Percentiles rank a stretch among this genome's conserved stretches.
Conservation (phyloP, 2,797 vertebrate genomes). For the Oreonectes daqikongensis region DNA sequence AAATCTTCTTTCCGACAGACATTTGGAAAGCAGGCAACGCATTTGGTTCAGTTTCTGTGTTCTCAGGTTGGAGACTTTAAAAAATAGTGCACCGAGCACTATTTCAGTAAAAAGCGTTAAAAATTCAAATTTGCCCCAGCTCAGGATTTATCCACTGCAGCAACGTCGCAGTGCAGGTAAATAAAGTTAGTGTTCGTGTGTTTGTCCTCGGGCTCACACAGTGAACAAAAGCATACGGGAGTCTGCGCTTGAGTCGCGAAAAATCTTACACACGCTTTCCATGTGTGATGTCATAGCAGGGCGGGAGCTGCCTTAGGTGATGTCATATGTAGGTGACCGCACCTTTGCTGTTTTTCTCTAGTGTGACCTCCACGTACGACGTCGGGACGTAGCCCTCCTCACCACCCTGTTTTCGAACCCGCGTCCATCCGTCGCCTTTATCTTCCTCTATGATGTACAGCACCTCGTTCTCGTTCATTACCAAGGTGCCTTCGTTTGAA, state of each 20-base stretch:
- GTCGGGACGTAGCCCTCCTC: conserved; percentile 98
- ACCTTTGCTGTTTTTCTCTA: conserved; percentile 99
- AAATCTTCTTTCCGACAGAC: background rate
- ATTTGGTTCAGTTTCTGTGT: conserved; percentile 6
- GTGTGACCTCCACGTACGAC: conserved; percentile 96
- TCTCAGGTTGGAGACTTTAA: background rate
- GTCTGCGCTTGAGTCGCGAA: conserved; percentile 38
- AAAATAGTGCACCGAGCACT: background rate
- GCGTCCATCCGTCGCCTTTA: conserved; percentile 98
- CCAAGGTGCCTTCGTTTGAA: conserved; percentile 95
- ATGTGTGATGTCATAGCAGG: conserved; percentile 43
- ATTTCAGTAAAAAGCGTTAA: conserved; percentile 9
- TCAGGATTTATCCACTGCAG: conserved; percentile 2
- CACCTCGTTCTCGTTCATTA: conserved; percentile 94
- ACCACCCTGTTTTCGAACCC: conserved; percentile 92
- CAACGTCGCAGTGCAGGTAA: conserved; percentile 10
- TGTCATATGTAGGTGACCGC: conserved; percentile 99
- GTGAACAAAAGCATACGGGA: conserved; percentile 65
- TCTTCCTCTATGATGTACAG: conserved; percentile 97
- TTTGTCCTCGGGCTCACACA: conserved; percentile 68
- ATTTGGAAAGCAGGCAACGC: background rate
- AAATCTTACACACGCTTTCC: conserved; percentile 17
- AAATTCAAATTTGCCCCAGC: conserved; percentile 4
- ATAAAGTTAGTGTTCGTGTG: conserved; percentile 24
- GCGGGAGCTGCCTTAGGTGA: conserved; percentile 49